These are phyloP conservation scores for Rhopalosiphum maidis DNA, from an alignment of 1,140 invertebrate genomes.

Conservation along the genomic window DNA sequence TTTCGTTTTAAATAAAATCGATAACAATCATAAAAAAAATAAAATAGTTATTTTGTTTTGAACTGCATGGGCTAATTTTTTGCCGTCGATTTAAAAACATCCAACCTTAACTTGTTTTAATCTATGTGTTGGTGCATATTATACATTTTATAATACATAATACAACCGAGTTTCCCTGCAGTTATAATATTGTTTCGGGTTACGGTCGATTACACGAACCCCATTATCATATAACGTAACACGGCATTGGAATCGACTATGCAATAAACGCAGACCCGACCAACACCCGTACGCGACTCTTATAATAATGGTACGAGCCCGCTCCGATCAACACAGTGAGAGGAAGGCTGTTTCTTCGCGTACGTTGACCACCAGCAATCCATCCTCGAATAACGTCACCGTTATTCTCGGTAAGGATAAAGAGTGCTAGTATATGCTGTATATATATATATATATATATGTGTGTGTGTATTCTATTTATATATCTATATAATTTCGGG, in stretches of 20 bases:
- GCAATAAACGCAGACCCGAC: not conserved
- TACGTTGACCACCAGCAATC: not conserved
- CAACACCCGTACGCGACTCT: not conserved
- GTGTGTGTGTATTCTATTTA: no score
- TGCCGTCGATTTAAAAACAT: not conserved
- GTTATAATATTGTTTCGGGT: not conserved
- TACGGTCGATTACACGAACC: not conserved
- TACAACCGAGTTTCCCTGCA: not conserved
- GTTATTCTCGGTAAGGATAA: not conserved
- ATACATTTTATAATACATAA: not conserved
- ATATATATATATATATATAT: not conserved
- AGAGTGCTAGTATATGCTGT: rapidly evolving
- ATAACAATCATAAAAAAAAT: no score
- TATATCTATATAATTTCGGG: no score
- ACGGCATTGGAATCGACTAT: not conserved
- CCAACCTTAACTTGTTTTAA: not conserved
- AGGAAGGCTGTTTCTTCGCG: not conserved
- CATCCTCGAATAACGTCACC: not conserved
- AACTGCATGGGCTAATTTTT: not conserved
- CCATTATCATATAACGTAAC: not conserved
- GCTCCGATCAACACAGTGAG: not conserved
- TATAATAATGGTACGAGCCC: not conserved
- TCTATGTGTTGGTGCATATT: no score
- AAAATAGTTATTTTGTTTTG: not conserved
- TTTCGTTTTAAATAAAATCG: no score